Base-by-base conservation (phyloP, 2,797 vertebrate species). In the Paedocypris micromegethes region DNA sequence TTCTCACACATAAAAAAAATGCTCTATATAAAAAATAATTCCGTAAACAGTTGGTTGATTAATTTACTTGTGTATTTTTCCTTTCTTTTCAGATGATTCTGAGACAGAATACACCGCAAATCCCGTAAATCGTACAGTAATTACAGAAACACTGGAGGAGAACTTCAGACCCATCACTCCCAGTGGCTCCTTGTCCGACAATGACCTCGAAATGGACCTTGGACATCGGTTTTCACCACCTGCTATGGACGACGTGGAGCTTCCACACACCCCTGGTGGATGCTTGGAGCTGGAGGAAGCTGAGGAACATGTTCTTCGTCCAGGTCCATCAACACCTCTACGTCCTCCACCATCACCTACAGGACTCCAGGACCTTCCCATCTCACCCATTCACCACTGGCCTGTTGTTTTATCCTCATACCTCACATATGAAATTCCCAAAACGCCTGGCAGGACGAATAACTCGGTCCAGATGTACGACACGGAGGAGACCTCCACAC, bases 381-480 rank as follows among this genome's bases (percentile, higher is more conserved):
- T 38, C 67, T 84, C 75, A 77, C 81, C 78, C 68, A 72, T 53
- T 82, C 85, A 68, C 85, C 82, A 79, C 78, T 82, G 58, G 3
- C 82, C 81, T 5, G 78, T 79, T 38, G 51, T 83, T 0, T 53
- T 80, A 52, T 80, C 81, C 58, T 89, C 87, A 49, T 86, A 84
- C 4, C 49, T 83, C 0, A 48, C 81, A 0, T 91, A 90, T 58
- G 92, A 94, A 73, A 87, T 89, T 48, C 94, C 94, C 0, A 88
- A 88, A 76, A 97, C 95, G 1, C 94, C 95, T 0, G 94, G 87
- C 45, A 84, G 88, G 68, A 92, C 92, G 1, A 84, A 77, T 23
- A 77, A 76, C 40, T 78, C 87, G 4, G 81, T 78, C 1, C 89
- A 86, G 44, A 86, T 83, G 0, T 88, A 86, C 83, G 90, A 85